Evolutionary conservation across 2,113 vertebrate genomes (phyloP).

Genomic region (Eulemur macaco): DNA sequence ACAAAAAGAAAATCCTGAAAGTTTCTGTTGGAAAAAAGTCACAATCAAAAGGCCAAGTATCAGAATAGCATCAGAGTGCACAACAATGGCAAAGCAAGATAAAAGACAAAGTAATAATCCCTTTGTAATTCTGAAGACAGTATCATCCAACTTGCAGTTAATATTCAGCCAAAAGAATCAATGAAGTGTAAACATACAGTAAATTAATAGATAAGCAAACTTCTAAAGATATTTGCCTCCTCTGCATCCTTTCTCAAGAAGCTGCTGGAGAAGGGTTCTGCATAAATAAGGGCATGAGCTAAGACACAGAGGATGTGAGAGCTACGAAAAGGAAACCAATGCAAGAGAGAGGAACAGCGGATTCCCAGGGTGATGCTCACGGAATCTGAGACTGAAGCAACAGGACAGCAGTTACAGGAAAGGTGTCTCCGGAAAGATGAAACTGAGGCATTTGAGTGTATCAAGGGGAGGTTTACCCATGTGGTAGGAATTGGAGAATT

Average conservation of each 20-base stretch:
- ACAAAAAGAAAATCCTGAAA: not conserved
- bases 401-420: not conserved
- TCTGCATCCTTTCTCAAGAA: not conserved
- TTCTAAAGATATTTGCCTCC: not conserved
- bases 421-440: not conserved
- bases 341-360: not conserved
- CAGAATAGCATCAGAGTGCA: not conserved
- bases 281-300: not conserved
- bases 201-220: not conserved
- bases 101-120: not conserved
- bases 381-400: not conserved
- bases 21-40: not conserved
- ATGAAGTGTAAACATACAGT: not conserved
- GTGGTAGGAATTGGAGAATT: not conserved
- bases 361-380: not conserved
- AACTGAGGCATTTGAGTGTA: not conserved
- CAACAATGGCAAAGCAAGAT: not conserved
- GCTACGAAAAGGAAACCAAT: not conserved
- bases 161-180: not conserved
- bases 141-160: not conserved
- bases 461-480: not conserved
- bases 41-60: not conserved
- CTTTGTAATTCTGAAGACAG: not conserved
- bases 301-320: not conserved
- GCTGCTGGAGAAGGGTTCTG: not conserved